Percentiles rank a stretch among this genome's conserved stretches.
Conservation (phyloP, 2,888 invertebrate genomes). For the Rhabditoides inermis region DNA sequence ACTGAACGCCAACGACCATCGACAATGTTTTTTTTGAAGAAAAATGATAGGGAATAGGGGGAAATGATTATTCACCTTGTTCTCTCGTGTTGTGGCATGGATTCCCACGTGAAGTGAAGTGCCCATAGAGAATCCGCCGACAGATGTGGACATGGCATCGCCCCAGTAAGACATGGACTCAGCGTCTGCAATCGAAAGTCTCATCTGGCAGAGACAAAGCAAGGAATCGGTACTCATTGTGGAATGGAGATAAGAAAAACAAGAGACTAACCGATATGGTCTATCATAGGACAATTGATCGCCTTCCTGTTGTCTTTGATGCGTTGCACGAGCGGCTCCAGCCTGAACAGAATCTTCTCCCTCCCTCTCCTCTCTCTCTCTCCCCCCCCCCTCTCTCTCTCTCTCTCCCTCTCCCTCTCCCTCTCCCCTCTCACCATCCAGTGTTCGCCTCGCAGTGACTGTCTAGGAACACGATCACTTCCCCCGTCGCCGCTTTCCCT, state of each 20-base stretch:
- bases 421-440: slow-evolving; percentile 63
- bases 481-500: slow-evolving; percentile 72
- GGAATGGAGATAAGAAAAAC: neutral
- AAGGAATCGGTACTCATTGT: neutral
- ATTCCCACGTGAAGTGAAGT: slow-evolving; percentile 60
- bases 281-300: slow-evolving; percentile 86
- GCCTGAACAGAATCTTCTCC: slow-evolving; percentile 54
- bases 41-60: too few species aligned
- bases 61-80: slow-evolving; percentile 55
- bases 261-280: slow-evolving; percentile 68
- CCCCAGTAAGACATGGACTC: slow-evolving; percentile 10
- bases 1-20: neutral
- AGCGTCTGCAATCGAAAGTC: neutral
- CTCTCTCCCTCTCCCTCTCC: neutral
- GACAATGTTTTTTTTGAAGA: neutral
- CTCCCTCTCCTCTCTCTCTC: neutral
- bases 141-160: slow-evolving; percentile 18
- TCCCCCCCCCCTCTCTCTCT: neutral
- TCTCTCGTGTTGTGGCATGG: slow-evolving; percentile 65
- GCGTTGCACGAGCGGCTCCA: slow-evolving; percentile 77
- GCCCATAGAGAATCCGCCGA: slow-evolving; percentile 55
- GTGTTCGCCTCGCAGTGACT: slow-evolving; percentile 78
- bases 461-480: slow-evolving; percentile 73
- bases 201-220: too few species aligned
- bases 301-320: slow-evolving; percentile 72